Percentiles rank a stretch among this genome's conserved stretches.
These are phyloP conservation scores for Chionis minor DNA, from an alignment of 2,113 vertebrate genomes.

Conservation along the genomic window DNA sequence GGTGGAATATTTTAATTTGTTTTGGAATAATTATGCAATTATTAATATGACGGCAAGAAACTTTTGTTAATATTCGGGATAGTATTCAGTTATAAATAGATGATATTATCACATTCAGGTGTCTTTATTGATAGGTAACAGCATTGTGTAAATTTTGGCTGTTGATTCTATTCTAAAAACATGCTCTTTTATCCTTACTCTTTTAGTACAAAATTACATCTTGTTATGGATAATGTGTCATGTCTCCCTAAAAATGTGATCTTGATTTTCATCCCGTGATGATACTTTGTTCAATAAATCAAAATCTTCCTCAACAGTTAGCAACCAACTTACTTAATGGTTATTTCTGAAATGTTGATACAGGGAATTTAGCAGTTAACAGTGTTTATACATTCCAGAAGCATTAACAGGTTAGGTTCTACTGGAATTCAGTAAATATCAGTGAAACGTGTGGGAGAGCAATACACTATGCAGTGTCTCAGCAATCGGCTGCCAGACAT, in stretches of 20 bases:
- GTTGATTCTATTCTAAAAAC: background rate
- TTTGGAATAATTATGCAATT: background rate
- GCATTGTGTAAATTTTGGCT: background rate
- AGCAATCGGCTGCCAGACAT: slow-evolving; percentile 46
- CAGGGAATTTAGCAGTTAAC: slow-evolving; percentile 47
- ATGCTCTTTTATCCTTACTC: background rate
- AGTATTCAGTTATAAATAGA: background rate
- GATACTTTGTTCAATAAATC: slow-evolving; percentile 15
- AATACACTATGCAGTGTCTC: background rate
- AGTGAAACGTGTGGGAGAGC: slow-evolving; percentile 39
- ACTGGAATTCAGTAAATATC: slow-evolving; percentile 65
- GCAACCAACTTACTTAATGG: background rate
- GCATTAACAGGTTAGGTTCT: slow-evolving; percentile 68
- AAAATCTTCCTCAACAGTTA: slow-evolving; percentile 8
- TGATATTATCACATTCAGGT: background rate
- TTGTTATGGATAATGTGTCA: background rate
- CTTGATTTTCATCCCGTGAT: slow-evolving; percentile 19
- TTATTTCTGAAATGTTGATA: slow-evolving; percentile 39
- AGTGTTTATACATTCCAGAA: slow-evolving; percentile 77
- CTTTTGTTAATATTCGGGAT: background rate
- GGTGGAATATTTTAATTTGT: background rate
- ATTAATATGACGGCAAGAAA: background rate
- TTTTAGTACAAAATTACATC: slow-evolving; percentile 25
- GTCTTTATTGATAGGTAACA: background rate
- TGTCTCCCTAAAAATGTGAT: slow-evolving; percentile 26